These are phyloP conservation scores for Drosophila putrida DNA, from an alignment of 2,888 invertebrate genomes.

Conservation along the genomic window DNA sequence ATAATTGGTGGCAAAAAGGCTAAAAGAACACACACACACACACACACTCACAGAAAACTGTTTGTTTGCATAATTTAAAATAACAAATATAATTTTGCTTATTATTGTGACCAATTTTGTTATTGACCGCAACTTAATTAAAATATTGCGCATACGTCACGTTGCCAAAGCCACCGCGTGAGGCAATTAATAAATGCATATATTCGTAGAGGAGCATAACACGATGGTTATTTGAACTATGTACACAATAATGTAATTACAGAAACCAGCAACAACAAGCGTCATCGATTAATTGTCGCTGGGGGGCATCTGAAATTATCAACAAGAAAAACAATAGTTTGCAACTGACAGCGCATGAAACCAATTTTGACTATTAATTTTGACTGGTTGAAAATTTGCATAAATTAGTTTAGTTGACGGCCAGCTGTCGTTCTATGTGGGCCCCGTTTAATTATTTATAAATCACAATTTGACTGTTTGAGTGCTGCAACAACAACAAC, in stretches of 20 bases:
- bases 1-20: conserved; percentile 22
- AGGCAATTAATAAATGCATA: conserved; percentile 40
- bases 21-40: conserved; percentile 1
- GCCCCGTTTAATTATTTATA: conserved; percentile 64
- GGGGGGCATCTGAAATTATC: conserved; percentile 25
- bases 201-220: conserved; percentile 16
- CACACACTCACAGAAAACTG: not conserved
- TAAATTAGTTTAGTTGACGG: conserved; percentile 61
- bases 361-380: conserved; percentile 59
- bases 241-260: conserved; percentile 49
- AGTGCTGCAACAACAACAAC: conserved; percentile 19
- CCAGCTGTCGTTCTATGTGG: conserved; percentile 49
- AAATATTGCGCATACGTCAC: conserved; percentile 68
- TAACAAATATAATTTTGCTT: conserved; percentile 66
- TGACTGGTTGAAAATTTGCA: conserved; percentile 59
- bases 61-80: conserved; percentile 65
- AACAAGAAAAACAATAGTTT: conserved; percentile 31
- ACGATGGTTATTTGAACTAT: conserved; percentile 43
- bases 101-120: conserved; percentile 39
- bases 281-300: conserved; percentile 61
- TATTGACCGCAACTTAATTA: conserved; percentile 77
- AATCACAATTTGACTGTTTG: conserved; percentile 55
- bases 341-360: conserved; percentile 42
- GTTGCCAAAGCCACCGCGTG: conserved; percentile 16
- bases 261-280: conserved; percentile 39